Conservation (phyloP, 37 sponge, comb jelly and placozoan species). For the Diacarnus erythraeanus region DNA sequence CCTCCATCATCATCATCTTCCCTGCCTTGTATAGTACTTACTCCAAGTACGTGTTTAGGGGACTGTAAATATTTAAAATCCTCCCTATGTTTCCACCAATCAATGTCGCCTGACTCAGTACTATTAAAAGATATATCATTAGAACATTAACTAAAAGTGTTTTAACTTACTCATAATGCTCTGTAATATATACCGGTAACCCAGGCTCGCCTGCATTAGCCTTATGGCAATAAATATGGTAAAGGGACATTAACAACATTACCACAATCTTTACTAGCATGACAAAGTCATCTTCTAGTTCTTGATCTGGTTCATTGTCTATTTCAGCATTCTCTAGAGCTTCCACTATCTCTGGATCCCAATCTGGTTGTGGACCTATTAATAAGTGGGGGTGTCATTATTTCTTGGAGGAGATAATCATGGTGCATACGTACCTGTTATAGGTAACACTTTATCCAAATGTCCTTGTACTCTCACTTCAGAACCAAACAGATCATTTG, state of each 20-base stretch:
- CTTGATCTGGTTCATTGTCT: slow-evolving; percentile 35
- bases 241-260: too few species aligned
- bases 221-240: slow-evolving; percentile 7
- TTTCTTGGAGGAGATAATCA: background rate
- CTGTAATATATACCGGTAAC: slow-evolving; percentile 52
- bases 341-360: slow-evolving; percentile 97
- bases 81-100: slow-evolving; percentile 30
- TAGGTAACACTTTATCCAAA: slow-evolving; percentile 70
- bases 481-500: slow-evolving; percentile 74
- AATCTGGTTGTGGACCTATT: slow-evolving; percentile 81
- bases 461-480: slow-evolving; percentile 59
- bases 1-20: background rate
- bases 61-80: slow-evolving; percentile 7
- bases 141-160: too few species aligned
- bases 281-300: slow-evolving; percentile 95
- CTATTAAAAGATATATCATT: background rate
- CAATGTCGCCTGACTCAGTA: background rate
- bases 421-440: slow-evolving; percentile 38
- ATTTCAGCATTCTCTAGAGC: slow-evolving; percentile 87
- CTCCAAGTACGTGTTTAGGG: too few species aligned
- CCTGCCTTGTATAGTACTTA: background rate
- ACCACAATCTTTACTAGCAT: slow-evolving; percentile 29
- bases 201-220: slow-evolving; percentile 63
- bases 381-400: background rate
- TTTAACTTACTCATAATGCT: slow-evolving; percentile 39